Conservation (phyloP, 2,113 vertebrate genomes). For the Numenius arquata region DNA sequence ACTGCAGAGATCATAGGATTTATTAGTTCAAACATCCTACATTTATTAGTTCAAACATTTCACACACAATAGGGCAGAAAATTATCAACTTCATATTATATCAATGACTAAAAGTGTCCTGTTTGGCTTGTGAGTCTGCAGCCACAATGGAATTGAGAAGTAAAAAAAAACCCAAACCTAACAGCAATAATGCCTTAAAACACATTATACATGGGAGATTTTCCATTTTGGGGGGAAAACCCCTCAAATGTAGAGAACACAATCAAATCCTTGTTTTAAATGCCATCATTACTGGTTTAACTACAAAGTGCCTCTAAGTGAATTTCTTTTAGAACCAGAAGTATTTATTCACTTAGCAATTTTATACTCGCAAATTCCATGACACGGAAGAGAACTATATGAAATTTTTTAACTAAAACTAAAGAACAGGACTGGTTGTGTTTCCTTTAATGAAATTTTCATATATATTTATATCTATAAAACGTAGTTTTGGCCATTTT, state of each 20-base stretch:
- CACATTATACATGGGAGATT: neutral
- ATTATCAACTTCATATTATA: neutral
- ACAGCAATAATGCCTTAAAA: neutral
- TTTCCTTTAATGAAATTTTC: neutral
- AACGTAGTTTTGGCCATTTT: neutral
- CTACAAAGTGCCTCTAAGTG: neutral
- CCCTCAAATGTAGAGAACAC: rapidly evolving
- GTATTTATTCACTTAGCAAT: neutral
- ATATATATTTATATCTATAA: neutral
- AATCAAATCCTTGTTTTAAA: neutral
- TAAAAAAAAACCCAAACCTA: neutral
- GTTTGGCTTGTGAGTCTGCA: neutral
- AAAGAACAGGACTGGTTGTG: neutral
- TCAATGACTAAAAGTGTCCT: neutral
- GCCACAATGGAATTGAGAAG: neutral
- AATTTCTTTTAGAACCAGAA: neutral
- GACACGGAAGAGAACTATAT: neutral
- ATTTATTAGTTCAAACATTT: conserved; percentile 50
- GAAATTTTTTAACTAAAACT: neutral
- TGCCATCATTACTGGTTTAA: neutral
- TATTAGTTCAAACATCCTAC: conserved; percentile 43
- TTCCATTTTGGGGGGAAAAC: neutral
- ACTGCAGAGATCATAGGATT: conserved; percentile 18
- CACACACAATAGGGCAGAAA: neutral
- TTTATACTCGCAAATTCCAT: neutral